These are phyloP conservation scores for Ditylenchus dipsaci DNA, from an alignment of 1,140 invertebrate species.

Conservation along the genomic window DNA sequence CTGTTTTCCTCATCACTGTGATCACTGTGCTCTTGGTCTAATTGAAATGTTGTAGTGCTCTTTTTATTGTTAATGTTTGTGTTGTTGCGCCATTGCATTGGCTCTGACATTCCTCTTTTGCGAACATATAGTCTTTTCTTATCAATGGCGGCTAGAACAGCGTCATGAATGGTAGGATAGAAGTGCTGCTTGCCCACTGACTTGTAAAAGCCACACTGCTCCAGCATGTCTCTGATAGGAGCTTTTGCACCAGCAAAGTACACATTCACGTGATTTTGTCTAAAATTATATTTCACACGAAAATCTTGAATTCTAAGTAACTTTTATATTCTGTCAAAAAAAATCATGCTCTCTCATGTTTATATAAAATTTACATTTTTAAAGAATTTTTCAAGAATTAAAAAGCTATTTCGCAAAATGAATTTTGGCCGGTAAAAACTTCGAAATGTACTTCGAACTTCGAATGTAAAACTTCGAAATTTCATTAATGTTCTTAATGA, in stretches of 20 bases:
- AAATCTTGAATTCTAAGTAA: no score
- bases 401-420: background rate
- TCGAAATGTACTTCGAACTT: no score
- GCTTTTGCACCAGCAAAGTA: slow-evolving; percentile 57
- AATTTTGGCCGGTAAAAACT: background rate
- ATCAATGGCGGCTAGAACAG: slow-evolving; percentile 34
- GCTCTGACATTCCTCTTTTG: background rate
- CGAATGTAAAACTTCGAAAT: background rate
- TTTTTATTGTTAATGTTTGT: background rate
- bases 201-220: slow-evolving; percentile 44
- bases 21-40: background rate
- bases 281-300: background rate
- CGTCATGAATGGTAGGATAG: slow-evolving; percentile 57
- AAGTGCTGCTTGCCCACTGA: slow-evolving; percentile 48
- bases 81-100: background rate
- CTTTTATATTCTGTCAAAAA: no score
- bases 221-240: slow-evolving; percentile 49
- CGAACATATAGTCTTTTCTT: background rate
- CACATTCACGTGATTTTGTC: slow-evolving; percentile 28
- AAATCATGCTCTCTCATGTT: no score
- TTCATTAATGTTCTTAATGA: background rate
- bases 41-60: background rate
- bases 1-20: background rate
- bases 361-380: slow-evolving; percentile 1
- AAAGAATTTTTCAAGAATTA: background rate